Percentiles rank a stretch among this genome's conserved stretches.
Evolutionary conservation across 2,888 invertebrate species (phyloP).

Genomic region (Scaptomyza flava): DNA sequence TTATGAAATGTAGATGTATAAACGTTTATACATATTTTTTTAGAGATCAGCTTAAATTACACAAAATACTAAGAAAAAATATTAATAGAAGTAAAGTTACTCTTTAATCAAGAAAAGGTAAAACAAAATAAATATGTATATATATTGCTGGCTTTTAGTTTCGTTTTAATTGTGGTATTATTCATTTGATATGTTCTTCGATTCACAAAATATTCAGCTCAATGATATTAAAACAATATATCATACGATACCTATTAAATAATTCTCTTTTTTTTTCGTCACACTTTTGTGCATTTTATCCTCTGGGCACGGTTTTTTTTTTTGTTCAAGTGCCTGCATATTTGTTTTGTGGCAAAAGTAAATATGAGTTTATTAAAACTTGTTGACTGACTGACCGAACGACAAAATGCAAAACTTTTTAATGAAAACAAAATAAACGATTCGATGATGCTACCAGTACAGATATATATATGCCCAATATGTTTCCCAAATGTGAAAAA

Average conservation of each 20-base stretch:
- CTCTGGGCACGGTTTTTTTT: background rate
- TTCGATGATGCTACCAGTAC: background rate
- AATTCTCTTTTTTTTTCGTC: background rate
- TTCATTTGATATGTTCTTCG: too few relatives aligned
- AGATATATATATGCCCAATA: slow-evolving; percentile 1
- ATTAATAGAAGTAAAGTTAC: background rate
- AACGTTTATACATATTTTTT: too few relatives aligned
- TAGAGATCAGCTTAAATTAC: too few relatives aligned
- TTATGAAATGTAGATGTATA: too few relatives aligned
- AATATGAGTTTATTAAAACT: slow-evolving; percentile 40
- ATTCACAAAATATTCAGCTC: background rate
- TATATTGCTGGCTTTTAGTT: too few relatives aligned
- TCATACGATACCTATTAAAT: background rate
- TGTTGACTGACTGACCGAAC: slow-evolving; percentile 50
- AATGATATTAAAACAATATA: background rate
- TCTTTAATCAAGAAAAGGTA: background rate
- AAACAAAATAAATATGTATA: too few relatives aligned
- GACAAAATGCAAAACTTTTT: slow-evolving; percentile 64
- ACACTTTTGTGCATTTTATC: slow-evolving; percentile 3
- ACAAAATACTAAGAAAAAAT: background rate
- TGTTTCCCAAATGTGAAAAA: background rate
- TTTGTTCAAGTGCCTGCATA: slow-evolving; percentile 28
- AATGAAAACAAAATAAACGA: slow-evolving; percentile 64
- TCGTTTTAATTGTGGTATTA: too few relatives aligned
- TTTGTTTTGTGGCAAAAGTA: slow-evolving; percentile 40